A percentile compares a stretch with the other conserved stretches of the same genome.
Evolutionary conservation across 2,888 invertebrate genomes (phyloP).

Genomic region (Onthophagus sagittarius): DNA sequence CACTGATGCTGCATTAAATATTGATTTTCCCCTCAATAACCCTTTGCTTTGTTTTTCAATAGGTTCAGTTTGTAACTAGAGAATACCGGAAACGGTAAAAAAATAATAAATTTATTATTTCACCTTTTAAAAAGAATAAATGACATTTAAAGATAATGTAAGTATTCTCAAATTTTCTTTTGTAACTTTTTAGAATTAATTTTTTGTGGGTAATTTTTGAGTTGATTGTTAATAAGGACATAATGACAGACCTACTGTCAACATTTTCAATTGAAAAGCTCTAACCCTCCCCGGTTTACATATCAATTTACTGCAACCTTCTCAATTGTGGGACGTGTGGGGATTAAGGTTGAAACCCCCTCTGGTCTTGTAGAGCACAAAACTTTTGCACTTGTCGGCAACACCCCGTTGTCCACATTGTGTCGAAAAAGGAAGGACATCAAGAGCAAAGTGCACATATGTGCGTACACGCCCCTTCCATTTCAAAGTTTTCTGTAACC

Average conservation of each 20-base stretch:
- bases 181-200: neutral
- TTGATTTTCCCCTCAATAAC: slow-evolving; percentile 21
- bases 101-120: too few relatives aligned
- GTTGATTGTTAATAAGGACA: neutral
- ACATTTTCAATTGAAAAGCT: neutral
- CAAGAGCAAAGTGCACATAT: slow-evolving; percentile 38
- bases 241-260: neutral
- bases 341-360: neutral
- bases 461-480: slow-evolving; percentile 39
- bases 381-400: slow-evolving; percentile 40
- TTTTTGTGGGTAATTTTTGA: neutral
- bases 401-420: slow-evolving; percentile 45
- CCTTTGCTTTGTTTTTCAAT: neutral
- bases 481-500: slow-evolving; percentile 37
- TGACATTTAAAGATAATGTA: slow-evolving; percentile 1
- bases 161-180: neutral
- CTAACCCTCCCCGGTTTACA: neutral
- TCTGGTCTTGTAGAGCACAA: neutral
- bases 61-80: too few relatives aligned
- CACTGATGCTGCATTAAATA: slow-evolving; percentile 23
- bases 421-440: slow-evolving; percentile 17
- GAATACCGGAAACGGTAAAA: too few relatives aligned
- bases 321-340: slow-evolving; percentile 2
- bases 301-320: slow-evolving; percentile 11
- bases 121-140: neutral